A percentile compares a stretch with the other conserved stretches of the same genome.
Evolutionary conservation across 2,888 invertebrate genomes (phyloP).

Genomic region (Flabesymbios commensalis): DNA sequence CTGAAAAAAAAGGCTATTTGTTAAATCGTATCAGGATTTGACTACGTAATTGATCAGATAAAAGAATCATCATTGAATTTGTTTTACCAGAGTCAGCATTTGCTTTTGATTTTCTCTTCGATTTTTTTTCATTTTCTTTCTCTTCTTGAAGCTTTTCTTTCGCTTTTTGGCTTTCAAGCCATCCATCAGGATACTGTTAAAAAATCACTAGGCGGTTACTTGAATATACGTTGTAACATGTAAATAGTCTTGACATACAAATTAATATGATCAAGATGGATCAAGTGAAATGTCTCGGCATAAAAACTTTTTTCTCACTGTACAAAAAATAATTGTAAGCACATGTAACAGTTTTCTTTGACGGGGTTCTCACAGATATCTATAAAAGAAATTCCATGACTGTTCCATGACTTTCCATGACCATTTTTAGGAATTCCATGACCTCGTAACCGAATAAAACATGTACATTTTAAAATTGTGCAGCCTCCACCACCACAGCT

Average conservation of each 20-base stretch:
- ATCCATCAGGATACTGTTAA: slow-evolving; percentile 74
- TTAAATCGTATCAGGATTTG: no score
- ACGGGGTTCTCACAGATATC: no score
- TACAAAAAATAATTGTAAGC: background rate
- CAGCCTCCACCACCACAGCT: no score
- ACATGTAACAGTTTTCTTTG: background rate
- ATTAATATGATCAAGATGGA: background rate
- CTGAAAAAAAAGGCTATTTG: no score
- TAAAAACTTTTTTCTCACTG: background rate
- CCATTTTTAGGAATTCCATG: no score
- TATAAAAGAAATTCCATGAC: no score
- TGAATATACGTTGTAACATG: background rate
- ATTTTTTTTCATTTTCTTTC: slow-evolving; percentile 4
- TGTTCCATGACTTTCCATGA: no score
- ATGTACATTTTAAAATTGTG: no score
- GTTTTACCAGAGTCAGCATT: no score
- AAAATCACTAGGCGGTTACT: background rate
- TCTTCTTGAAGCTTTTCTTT: background rate
- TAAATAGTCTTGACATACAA: background rate
- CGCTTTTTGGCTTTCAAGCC: slow-evolving; percentile 64
- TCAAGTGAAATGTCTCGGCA: background rate
- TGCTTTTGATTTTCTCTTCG: background rate
- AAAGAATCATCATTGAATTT: no score
- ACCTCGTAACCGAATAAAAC: no score
- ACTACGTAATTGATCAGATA: no score